Evolutionary conservation across 2,113 vertebrate species (phyloP), one percentile per base, ranked within the genome.

Genomic region (Platysternon megacephalum): DNA sequence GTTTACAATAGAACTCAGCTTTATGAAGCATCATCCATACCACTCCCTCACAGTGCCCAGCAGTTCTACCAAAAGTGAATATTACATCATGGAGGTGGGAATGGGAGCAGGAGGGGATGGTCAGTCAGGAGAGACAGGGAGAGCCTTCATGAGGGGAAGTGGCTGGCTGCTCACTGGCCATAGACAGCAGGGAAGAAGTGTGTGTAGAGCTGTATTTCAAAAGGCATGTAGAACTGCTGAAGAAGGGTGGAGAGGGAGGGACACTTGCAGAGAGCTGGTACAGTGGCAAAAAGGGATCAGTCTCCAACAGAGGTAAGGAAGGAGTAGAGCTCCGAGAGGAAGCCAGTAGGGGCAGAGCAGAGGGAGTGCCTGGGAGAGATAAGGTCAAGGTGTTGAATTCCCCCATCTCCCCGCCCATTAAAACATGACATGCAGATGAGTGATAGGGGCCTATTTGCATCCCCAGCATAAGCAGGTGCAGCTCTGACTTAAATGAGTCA

Each of bases 101-200:
- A 6, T 4, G 24, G 26, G 68, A 95, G 93, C 85, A 91, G 91
- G 91, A 65, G 93, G 10, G 82, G 85, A 95, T 97, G 93, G 95
- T 94, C 91, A 90, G 86, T 76, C 72, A 42, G 5, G 72, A 44
- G 72, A 76, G 12, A 5, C 72, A 26, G 39, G 39, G 39, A 22
- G 21, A 74, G 39, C 35, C 39, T 39, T 88, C 8, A 58, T 22
- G 55, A 42, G 85, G 88, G 93, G 89, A 83, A 93, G 91, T 91
- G 95, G 96, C 90, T 61, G 82, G 87, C 90, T 72, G 72, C 82
- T 93, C 10, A 0, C 92, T 90, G 88, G 22, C 72, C 39, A 6
- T 44, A 44, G 42, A 76, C 39, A 82, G 16, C 35, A 19, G 32
- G 89, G 90, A 91, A 79, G 52, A 16, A 1, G 44, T 2, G 8